A percentile compares a stretch with the other conserved stretches of the same genome.
These are phyloP conservation scores for Sminthopsis crassicaudata DNA, from an alignment of 2,113 vertebrate species.

Conservation along the genomic window DNA sequence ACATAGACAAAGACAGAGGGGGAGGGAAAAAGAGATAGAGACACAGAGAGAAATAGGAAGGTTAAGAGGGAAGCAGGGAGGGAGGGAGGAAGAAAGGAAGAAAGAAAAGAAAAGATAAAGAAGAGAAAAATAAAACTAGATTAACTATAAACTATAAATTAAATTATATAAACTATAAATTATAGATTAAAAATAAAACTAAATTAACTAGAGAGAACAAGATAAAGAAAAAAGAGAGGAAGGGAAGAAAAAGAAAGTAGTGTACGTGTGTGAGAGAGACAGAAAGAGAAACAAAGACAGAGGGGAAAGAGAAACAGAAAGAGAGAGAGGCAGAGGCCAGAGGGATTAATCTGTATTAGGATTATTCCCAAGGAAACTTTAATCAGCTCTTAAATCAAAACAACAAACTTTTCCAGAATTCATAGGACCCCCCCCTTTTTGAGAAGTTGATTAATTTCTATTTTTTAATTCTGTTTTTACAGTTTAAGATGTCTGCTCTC, in stretches of 20 bases:
- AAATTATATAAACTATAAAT: too few species aligned
- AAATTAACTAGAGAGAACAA: too few species aligned
- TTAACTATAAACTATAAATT: too few species aligned
- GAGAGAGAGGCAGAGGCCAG: not conserved
- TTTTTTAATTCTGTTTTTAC: conserved; percentile 39
- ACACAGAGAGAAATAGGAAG: not conserved
- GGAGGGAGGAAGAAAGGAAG: too few species aligned
- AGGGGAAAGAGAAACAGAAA: not conserved
- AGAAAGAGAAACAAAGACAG: not conserved
- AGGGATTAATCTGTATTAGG: conserved; percentile 4
- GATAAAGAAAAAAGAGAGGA: too few species aligned
- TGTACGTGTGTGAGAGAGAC: not conserved
- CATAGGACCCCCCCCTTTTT: conserved; percentile 42
- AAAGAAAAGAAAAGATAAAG: too few species aligned
- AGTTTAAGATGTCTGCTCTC: conserved; percentile 30
- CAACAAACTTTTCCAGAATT: conserved; percentile 41
- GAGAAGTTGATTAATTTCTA: conserved; percentile 42
- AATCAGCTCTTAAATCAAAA: conserved; percentile 17
- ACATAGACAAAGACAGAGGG: not conserved
- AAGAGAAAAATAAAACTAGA: too few species aligned
- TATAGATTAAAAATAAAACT: too few species aligned
- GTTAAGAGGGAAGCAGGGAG: too few species aligned
- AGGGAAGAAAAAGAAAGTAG: too few species aligned
- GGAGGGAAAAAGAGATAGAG: not conserved
- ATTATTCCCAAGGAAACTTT: not conserved